Conservation (phyloP, 2,113 vertebrate genomes). For the Cinclus mexicanus region DNA sequence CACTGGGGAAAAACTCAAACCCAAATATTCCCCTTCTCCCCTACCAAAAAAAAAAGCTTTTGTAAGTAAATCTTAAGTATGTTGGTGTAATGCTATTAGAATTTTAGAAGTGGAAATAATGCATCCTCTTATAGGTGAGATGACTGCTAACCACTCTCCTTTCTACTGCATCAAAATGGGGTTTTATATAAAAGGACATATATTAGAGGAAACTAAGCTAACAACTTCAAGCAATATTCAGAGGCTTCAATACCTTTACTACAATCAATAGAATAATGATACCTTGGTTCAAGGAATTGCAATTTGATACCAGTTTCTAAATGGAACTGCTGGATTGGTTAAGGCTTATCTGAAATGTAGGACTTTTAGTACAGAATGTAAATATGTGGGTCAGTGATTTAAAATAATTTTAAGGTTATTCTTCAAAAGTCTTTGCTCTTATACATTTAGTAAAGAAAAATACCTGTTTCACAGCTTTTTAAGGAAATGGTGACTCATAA, state of each 20-base stretch:
- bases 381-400: background rate
- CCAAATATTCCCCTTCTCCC: accelerated
- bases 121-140: background rate
- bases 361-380: background rate
- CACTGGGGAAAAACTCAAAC: background rate
- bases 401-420: background rate
- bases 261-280: background rate
- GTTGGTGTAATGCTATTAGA: background rate
- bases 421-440: background rate
- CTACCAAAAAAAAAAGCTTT: background rate
- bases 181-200: background rate
- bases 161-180: background rate
- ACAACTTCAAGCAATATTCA: background rate
- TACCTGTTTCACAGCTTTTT: background rate
- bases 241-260: background rate
- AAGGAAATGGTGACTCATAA: background rate
- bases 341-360: background rate
- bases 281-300: background rate
- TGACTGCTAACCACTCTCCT: background rate
- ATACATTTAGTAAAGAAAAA: background rate
- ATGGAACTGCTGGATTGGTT: background rate
- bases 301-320: background rate
- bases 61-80: background rate
- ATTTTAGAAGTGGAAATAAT: background rate
- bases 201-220: background rate